A percentile compares a stretch with the other conserved stretches of the same genome.
phyloP scores from a whole-genome alignment of 1,140 invertebrate species.

The Pissodes strobi region DNA sequence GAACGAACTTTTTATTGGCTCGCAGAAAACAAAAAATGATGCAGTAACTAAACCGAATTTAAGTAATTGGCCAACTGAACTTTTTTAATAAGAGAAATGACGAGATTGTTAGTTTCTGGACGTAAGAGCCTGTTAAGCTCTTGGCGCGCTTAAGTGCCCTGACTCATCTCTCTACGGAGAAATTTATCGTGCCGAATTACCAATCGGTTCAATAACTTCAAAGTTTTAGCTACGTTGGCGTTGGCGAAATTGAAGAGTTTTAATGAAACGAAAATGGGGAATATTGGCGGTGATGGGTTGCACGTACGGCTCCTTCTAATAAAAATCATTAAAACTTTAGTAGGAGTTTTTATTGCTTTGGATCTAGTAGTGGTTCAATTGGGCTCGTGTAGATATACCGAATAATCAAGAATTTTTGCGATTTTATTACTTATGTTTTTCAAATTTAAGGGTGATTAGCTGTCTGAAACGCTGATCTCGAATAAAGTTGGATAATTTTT shows the following conservation, averaged over 20 bases:
- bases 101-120: slow-evolving; percentile 13
- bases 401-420: no score
- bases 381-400: no score
- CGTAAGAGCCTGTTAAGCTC: slow-evolving; percentile 16
- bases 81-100: slow-evolving; percentile 34
- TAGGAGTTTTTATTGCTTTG: not conserved
- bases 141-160: slow-evolving; percentile 6
- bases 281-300: not conserved
- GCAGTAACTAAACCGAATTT: slow-evolving; percentile 41
- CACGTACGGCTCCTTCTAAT: not conserved
- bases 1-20: slow-evolving; percentile 43
- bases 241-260: slow-evolving; percentile 17
- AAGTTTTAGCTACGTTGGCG: slow-evolving; percentile 13
- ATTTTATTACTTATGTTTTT: no score
- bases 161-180: slow-evolving; percentile 16
- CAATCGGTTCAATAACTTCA: slow-evolving; percentile 20
- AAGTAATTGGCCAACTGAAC: slow-evolving; percentile 41
- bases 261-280: no score
- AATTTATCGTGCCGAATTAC: slow-evolving; percentile 18
- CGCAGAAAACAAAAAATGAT: slow-evolving; percentile 32
- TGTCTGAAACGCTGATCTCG: no score
- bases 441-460: no score
- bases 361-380: no score
- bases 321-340: slow-evolving; percentile 2
- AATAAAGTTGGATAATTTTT: no score